A percentile compares a stretch with the other conserved stretches of the same genome.
These are phyloP conservation scores for Pseudolycoriella hygida DNA, from an alignment of 2,888 invertebrate genomes.

Conservation along the genomic window DNA sequence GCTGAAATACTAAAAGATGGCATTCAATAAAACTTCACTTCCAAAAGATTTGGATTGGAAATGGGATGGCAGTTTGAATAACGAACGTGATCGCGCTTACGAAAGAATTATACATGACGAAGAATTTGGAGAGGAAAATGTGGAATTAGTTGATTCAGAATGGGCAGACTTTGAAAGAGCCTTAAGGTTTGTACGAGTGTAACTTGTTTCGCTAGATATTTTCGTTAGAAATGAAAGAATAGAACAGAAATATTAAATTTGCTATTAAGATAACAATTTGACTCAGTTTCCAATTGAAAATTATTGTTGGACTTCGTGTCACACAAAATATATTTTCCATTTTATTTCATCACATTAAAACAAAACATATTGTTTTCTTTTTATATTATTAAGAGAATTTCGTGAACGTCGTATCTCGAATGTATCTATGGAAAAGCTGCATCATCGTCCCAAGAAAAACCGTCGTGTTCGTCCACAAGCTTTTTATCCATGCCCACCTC, in stretches of 20 bases:
- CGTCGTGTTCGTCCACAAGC: constrained; percentile 24
- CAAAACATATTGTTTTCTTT: neutral
- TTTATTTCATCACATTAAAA: too few relatives aligned
- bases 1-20: neutral
- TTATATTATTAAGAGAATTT: constrained; percentile 17
- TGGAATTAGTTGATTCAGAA: constrained; percentile 26
- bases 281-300: too few relatives aligned
- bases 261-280: too few relatives aligned
- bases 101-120: constrained; percentile 22
- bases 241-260: too few relatives aligned
- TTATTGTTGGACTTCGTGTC: too few relatives aligned
- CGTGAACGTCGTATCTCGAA: constrained; percentile 23
- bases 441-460: constrained; percentile 20
- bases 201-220: too few relatives aligned
- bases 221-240: too few relatives aligned
- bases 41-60: neutral
- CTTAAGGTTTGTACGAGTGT: constrained; percentile 10
- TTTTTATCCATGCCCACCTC: constrained; percentile 28
- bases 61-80: neutral
- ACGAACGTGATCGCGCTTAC: constrained; percentile 4
- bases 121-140: constrained; percentile 29
- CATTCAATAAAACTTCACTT: neutral
- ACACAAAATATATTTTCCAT: too few relatives aligned
- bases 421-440: constrained; percentile 24
- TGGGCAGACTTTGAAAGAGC: constrained; percentile 29